Conservation (phyloP, 2,797 vertebrate species). For the Chelonia mydas region DNA sequence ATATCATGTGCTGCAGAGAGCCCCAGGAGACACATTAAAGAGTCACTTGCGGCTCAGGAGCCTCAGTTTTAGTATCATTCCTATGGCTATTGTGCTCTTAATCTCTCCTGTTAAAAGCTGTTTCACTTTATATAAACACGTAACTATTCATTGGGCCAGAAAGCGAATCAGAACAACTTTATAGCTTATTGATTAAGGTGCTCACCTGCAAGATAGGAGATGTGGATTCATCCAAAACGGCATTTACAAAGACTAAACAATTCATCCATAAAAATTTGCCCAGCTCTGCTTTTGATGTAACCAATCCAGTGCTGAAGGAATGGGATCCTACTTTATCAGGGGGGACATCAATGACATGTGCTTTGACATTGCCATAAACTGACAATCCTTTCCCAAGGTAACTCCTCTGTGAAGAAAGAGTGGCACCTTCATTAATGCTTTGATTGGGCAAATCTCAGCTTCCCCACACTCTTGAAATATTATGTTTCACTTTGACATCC, state of each 20-base stretch:
- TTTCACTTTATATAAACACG: background rate
- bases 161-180: background rate
- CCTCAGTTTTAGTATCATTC: too few relatives aligned
- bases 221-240: background rate
- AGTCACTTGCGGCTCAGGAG: background rate
- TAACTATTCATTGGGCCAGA: background rate
- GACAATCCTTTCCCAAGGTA: background rate
- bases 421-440: background rate
- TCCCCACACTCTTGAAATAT: background rate
- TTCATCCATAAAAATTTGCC: background rate
- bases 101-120: too few relatives aligned
- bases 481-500: background rate
- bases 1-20: too few relatives aligned
- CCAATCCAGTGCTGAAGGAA: background rate
- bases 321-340: background rate
- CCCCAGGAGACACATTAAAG: too few relatives aligned
- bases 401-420: background rate
- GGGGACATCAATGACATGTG: background rate
- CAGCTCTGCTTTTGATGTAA: background rate
- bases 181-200: background rate
- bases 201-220: background rate
- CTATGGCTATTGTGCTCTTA: too few relatives aligned
- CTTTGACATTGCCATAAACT: background rate
- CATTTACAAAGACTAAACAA: background rate
- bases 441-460: background rate